These are phyloP conservation scores for Nesoenas mayeri DNA, from an alignment of 2,113 vertebrate genomes.

Conservation along the genomic window DNA sequence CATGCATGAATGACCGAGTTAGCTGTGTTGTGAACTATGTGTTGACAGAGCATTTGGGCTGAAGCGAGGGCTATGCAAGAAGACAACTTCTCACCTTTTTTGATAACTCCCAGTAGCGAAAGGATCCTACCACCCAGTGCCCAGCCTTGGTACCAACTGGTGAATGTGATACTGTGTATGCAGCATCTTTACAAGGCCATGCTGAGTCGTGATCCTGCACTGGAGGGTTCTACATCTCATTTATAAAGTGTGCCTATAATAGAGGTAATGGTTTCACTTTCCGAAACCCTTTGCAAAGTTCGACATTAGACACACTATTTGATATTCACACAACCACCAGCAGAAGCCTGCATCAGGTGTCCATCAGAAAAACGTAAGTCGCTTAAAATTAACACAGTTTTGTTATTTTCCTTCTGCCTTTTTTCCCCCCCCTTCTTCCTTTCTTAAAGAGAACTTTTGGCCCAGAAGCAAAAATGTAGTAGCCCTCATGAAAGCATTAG, in stretches of 20 bases:
- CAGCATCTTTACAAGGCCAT: constrained; percentile 54
- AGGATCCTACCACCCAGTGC: constrained; percentile 45
- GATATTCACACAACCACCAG: constrained; percentile 53
- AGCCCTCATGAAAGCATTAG: constrained; percentile 35
- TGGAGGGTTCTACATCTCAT: constrained; percentile 56
- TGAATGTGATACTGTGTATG: constrained; percentile 12
- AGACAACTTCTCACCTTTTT: constrained; percentile 56
- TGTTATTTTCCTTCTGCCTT: not conserved
- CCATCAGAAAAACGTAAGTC: constrained; percentile 13
- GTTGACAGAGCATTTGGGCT: constrained; percentile 15
- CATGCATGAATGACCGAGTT: constrained; percentile 55
- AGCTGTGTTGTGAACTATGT: constrained; percentile 32
- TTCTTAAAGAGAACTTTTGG: constrained; percentile 43
- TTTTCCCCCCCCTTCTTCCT: not conserved
- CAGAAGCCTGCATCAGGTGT: constrained; percentile 35
- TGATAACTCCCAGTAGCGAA: constrained; percentile 27
- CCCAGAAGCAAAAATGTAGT: constrained; percentile 43
- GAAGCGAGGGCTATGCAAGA: constrained; percentile 55
- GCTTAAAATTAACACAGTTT: constrained; percentile 19
- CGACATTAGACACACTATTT: constrained; percentile 21
- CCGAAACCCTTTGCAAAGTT: constrained; percentile 18
- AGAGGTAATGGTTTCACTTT: constrained; percentile 63
- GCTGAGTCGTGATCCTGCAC: constrained; percentile 55
- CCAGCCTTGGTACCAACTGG: constrained; percentile 51
- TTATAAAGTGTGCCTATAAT: constrained; percentile 58